These are phyloP conservation scores for Scelioninae gen. 1 DNA, from an alignment of 2,888 invertebrate genomes.

Conservation along the genomic window DNA sequence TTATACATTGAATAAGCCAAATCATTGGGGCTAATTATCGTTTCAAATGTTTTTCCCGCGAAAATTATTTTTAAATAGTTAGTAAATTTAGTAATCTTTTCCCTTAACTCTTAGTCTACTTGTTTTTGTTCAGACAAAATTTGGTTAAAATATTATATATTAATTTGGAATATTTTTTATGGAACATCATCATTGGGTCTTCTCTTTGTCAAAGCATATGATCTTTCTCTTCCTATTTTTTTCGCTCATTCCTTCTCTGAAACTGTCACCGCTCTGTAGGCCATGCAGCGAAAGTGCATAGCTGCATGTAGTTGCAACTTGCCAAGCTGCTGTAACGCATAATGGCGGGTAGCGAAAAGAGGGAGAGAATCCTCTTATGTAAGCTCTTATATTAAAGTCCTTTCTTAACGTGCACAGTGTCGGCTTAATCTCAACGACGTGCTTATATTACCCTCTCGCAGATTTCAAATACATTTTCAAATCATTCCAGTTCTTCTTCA, in stretches of 20 bases:
- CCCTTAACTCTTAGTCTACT: too few relatives aligned
- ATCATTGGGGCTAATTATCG: too few relatives aligned
- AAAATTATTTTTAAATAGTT: too few relatives aligned
- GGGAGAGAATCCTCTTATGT: constrained; percentile 76
- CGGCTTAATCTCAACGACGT: constrained; percentile 50
- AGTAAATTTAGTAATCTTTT: too few relatives aligned
- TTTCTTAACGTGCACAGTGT: constrained; percentile 67
- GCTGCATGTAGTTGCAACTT: constrained; percentile 74
- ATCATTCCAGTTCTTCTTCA: neutral
- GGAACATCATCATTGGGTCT: constrained; percentile 16
- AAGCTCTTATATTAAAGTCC: constrained; percentile 74
- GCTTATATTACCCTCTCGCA: too few relatives aligned
- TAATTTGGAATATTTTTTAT: neutral
- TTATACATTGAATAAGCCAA: too few relatives aligned
- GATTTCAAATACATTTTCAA: constrained; percentile 29
- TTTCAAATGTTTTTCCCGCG: too few relatives aligned
- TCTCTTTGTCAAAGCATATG: constrained; percentile 5
- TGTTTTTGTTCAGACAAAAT: too few relatives aligned
- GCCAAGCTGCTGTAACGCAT: constrained; percentile 74
- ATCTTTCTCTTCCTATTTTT: constrained; percentile 52
- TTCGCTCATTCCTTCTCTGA: constrained; percentile 49
- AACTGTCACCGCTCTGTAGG: constrained; percentile 67
- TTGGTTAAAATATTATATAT: too few relatives aligned
- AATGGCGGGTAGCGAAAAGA: constrained; percentile 71
- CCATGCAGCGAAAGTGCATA: constrained; percentile 77